These are phyloP conservation scores for Acipenser transmontanus DNA, from an alignment of 2,797 vertebrate genomes.

Conservation along the genomic window DNA sequence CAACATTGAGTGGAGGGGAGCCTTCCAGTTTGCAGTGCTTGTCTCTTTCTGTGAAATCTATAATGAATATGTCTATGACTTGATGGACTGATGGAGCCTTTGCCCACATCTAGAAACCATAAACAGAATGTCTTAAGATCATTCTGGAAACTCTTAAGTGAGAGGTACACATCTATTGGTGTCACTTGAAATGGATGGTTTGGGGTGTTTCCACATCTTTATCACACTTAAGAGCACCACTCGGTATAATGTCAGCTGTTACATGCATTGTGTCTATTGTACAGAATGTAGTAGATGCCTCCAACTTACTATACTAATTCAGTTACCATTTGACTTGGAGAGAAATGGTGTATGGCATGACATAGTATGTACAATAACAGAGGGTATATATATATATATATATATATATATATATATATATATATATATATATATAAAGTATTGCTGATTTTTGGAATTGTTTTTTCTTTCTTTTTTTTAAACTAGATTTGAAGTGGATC, in stretches of 20 bases:
- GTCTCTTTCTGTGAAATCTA: conserved; percentile 86
- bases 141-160: conserved; percentile 72
- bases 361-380: not conserved
- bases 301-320: not conserved
- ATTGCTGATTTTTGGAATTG: too few relatives aligned
- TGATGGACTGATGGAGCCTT: conserved; percentile 67
- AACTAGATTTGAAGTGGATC: conserved; percentile 77
- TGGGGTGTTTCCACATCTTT: too few relatives aligned
- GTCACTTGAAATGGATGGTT: too few relatives aligned
- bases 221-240: too few relatives aligned
- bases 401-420: too few relatives aligned
- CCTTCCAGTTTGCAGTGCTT: conserved; percentile 66
- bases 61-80: conserved; percentile 80
- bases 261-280: too few relatives aligned
- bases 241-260: too few relatives aligned
- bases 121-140: conserved; percentile 70
- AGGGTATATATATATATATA: not conserved
- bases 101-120: conserved; percentile 53
- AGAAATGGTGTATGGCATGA: not conserved
- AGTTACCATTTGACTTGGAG: not conserved
- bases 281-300: too few relatives aligned
- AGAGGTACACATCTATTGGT: conserved; percentile 57
- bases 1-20: conserved; percentile 12
- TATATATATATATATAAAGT: too few relatives aligned
- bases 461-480: conserved; percentile 15